These are phyloP conservation scores for Probosciger aterrimus DNA, from an alignment of 2,113 vertebrate genomes.

Conservation along the genomic window DNA sequence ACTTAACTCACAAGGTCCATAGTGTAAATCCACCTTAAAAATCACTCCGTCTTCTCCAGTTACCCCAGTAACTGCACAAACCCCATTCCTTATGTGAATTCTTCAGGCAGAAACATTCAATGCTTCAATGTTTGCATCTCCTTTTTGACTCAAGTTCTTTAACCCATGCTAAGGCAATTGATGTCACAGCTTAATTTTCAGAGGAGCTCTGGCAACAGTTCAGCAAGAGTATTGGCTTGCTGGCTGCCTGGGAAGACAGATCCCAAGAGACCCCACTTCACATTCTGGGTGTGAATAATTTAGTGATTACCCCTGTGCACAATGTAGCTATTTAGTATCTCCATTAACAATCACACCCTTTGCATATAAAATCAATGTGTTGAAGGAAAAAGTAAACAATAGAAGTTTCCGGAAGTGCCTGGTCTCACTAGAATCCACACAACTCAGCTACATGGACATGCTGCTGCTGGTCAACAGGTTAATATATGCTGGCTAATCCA, in stretches of 20 bases:
- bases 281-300: not conserved
- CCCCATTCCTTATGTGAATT: not conserved
- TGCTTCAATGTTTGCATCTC: not conserved
- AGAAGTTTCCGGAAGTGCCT: not conserved
- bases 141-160: not conserved
- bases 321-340: not conserved
- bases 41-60: not conserved
- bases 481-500: not conserved
- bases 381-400: not conserved
- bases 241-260: not conserved
- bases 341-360: not conserved
- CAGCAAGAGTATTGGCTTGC: not conserved
- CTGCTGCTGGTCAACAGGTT: not conserved
- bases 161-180: not conserved
- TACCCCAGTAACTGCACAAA: not conserved
- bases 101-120: not conserved
- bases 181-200: not conserved
- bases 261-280: not conserved
- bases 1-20: not conserved
- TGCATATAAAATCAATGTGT: not conserved
- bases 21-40: not conserved
- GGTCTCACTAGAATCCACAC: not conserved
- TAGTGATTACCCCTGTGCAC: not conserved
- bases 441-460: fast-evolving
- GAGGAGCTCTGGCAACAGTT: not conserved